Base-by-base conservation (phyloP, 2,888 invertebrate genomes). In the Reticulitermes lucifugus region DNA sequence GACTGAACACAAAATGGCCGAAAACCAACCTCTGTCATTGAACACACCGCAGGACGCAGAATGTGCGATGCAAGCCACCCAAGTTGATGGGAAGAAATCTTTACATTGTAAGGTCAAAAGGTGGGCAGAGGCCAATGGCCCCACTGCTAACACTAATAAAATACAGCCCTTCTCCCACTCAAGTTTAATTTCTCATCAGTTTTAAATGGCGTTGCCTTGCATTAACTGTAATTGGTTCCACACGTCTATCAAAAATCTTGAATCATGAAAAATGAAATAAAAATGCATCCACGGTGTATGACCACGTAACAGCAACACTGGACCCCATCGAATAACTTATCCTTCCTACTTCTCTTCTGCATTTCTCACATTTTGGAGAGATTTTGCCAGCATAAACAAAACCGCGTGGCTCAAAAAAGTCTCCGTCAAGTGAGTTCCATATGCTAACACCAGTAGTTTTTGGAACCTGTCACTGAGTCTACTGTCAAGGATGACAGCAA, bases 131-230 rank as follows among this genome's bases (percentile, higher is more conserved):
- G 21, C 22, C 41, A 73, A 21, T 41, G 35, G 41, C 41, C 73
- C 14, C 18, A 10, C 70, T 18, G 10, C 70, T 70, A 18, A 55
- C 14, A 55, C 4, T 55, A n/a, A 65, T 65, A 65, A n/a, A 65
- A 65, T 25, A 65, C 65, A 60, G 14, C 6, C 29, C 71, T 29
- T 29, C 25, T 7, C 35, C 71, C 71, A 9, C 71, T 14, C 55
- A 46, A n/a, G 46, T 82, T 85, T 86, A 86, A 86, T 86, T 86
- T 29, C 85, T 85, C 80, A 85, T 86, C 85, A 86, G 86, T 86
- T 86, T 82, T 70, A 85, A 85, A 86, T 86, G 86, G 80, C 83
- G 83, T 77, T 60, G 83, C 60, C 73, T 43, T 83, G 77, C 83
- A 83, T 83, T 83, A 83, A 77, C n/a, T 82, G 84, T 86, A 86